Evolutionary conservation across 2,797 vertebrate species (phyloP).

Genomic region (Dryobates pubescens): DNA sequence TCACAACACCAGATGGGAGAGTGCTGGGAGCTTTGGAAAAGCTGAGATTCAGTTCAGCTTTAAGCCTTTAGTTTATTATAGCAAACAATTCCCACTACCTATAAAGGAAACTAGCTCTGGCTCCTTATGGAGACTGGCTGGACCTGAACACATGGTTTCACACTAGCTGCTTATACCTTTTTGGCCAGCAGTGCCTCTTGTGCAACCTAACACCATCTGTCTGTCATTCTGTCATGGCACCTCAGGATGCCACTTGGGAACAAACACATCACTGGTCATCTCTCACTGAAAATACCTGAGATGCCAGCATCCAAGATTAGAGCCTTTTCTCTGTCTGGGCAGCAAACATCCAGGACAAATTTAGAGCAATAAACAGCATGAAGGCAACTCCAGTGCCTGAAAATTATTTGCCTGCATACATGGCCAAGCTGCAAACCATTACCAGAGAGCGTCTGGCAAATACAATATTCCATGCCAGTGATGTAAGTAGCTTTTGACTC

Average conservation of each 20-base stretch:
- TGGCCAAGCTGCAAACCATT: neutral
- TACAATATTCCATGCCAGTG: neutral
- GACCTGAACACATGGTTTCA: neutral
- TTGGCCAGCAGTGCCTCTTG: neutral
- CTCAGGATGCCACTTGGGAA: neutral
- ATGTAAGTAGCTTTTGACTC: neutral
- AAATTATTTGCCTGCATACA: neutral
- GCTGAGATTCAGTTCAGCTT: neutral
- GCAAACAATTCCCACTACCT: neutral
- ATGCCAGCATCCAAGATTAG: neutral
- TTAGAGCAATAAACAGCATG: neutral
- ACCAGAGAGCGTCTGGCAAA: neutral
- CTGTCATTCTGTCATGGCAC: neutral
- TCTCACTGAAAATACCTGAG: neutral
- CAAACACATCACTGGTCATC: neutral
- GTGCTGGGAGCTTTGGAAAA: neutral
- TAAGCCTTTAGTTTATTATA: neutral
- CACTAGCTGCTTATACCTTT: neutral
- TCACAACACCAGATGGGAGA: constrained; percentile 2
- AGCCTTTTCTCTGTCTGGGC: neutral
- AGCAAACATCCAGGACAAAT: neutral
- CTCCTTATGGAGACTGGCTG: neutral
- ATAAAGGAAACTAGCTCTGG: neutral
- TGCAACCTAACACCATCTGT: neutral
- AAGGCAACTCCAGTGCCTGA: neutral